Percentiles rank a stretch among this genome's conserved stretches.
phyloP scores from a whole-genome alignment of 2,888 invertebrate genomes.

The Agonopterix subpropinquella region DNA sequence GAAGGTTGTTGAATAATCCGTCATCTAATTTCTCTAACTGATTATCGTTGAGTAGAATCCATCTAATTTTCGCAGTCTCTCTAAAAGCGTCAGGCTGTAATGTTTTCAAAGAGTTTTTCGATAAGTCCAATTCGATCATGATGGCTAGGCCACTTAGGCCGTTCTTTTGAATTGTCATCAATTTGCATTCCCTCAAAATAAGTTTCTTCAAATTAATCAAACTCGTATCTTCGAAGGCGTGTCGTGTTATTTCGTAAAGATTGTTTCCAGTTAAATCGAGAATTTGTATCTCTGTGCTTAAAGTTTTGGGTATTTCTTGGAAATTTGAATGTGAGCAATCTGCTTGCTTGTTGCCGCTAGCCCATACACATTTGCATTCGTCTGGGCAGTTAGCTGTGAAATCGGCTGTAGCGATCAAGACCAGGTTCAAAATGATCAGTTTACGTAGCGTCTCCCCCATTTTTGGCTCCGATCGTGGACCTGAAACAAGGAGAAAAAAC shows the following conservation, averaged over 20 bases:
- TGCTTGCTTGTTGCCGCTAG: conserved; percentile 88
- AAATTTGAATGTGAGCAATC: conserved; percentile 84
- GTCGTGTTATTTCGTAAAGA: conserved; percentile 78
- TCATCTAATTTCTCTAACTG: conserved; percentile 82
- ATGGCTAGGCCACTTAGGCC: conserved; percentile 86
- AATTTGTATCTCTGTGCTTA: conserved; percentile 83
- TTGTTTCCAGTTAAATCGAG: conserved; percentile 84
- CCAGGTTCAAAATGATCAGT: conserved; percentile 35
- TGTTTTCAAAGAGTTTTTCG: conserved; percentile 80
- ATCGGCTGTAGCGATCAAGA: conserved; percentile 48
- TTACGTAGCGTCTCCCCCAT: conserved; percentile 46
- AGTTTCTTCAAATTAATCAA: conserved; percentile 89
- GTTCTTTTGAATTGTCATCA: conserved; percentile 82
- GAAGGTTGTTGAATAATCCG: conserved; percentile 84
- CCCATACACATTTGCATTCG: conserved; percentile 90
- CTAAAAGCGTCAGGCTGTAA: conserved; percentile 82
- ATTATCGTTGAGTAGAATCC: conserved; percentile 85
- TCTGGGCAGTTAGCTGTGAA: conserved; percentile 78
- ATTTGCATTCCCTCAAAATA: conserved; percentile 82
- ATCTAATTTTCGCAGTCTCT: conserved; percentile 81
- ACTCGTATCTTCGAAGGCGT: conserved; percentile 81
- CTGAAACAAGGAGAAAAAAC: conserved; percentile 52
- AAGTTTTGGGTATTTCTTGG: conserved; percentile 80
- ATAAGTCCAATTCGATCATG: conserved; percentile 88
- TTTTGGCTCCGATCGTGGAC: conserved; percentile 24